Evolutionary conservation across 2,888 invertebrate species (phyloP), one percentile per base, ranked within the genome.

Genomic region (Dasypolia templi): DNA sequence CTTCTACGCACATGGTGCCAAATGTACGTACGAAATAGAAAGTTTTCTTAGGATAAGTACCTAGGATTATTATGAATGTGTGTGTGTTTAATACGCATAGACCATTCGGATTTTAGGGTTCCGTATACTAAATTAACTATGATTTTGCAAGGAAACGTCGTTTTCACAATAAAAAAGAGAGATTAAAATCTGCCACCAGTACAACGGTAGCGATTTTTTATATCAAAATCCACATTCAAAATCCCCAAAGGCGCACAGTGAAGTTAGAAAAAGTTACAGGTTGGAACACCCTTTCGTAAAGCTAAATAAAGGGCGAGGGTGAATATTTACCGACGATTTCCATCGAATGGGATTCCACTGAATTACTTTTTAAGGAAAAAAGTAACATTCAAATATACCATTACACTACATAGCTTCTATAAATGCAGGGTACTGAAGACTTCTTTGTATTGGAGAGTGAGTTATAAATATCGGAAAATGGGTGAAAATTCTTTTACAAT

Each of bases 31-130:
- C 70, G 77, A 62, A 64, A 70, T 65, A 80, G 78, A 86, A 87
- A 86, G 86, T 87, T 87, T 86, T 87, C 84, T 87, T 78, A 84
- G 80, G 80, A 85, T 77, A 81, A 84, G 79, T 79, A 75, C 76
- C 61, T 75, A 67, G 68, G 55, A 75, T 55, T 72, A 72, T 75
- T 83, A 80, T 65, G 59, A 75, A 70, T 83, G 81, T 71, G 84
- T 83, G 75, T 62, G 53, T 62, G 67, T 63, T 64, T 75, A 75
- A 80, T 71, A 63, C 61, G 19, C 62, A 49, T 49, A 29, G 55
- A 55, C 29, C 55, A n/a, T 65, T 56, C 39, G 12, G 80, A 46
- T 79, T 66, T 70, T 44, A 56, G 56, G 55, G 55, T 64, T 32
- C 32, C 12, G n/a, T n/a, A 64, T 64, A n/a, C n/a, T n/a, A 32